These are phyloP conservation scores for Boloria euphrosyne DNA, from an alignment of 2,888 invertebrate genomes.

Conservation along the genomic window DNA sequence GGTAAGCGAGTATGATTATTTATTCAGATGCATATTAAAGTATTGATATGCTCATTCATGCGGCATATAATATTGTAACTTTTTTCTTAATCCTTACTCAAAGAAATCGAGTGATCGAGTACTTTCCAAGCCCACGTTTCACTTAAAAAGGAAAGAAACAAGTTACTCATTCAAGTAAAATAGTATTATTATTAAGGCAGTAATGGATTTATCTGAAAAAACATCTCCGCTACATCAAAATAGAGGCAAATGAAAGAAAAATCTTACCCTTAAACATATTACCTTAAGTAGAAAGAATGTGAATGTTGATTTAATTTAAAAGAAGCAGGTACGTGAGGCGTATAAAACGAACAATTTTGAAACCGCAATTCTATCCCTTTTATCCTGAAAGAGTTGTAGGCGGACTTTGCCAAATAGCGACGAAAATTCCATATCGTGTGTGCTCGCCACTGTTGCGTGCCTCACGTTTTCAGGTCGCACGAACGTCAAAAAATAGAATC, in stretches of 20 bases:
- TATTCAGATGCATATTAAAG: too few species aligned
- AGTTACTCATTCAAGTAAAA: neutral
- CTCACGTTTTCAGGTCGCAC: constrained; percentile 69
- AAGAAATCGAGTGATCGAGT: too few species aligned
- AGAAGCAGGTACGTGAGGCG: constrained; percentile 7
- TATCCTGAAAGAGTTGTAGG: constrained; percentile 34
- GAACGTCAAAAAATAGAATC: constrained; percentile 60
- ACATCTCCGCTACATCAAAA: constrained; percentile 5
- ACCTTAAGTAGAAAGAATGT: constrained; percentile 11
- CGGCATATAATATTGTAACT: too few species aligned
- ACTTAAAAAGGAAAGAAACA: neutral
- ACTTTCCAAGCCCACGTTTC: too few species aligned
- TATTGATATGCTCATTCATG: too few species aligned
- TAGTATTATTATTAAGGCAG: constrained; percentile 6
- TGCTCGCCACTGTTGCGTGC: constrained; percentile 60
- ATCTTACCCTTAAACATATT: constrained; percentile 4
- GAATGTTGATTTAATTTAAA: constrained; percentile 28
- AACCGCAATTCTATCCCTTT: constrained; percentile 32
- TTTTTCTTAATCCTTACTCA: too few species aligned
- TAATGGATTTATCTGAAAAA: constrained; percentile 11
- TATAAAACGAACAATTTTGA: constrained; percentile 23
- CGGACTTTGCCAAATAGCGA: constrained; percentile 47
- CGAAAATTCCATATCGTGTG: constrained; percentile 63
- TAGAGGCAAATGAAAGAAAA: constrained; percentile 14
- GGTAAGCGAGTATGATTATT: too few species aligned